phyloP scores from a whole-genome alignment of 2,113 vertebrate genomes.

The Labeo rohita region DNA sequence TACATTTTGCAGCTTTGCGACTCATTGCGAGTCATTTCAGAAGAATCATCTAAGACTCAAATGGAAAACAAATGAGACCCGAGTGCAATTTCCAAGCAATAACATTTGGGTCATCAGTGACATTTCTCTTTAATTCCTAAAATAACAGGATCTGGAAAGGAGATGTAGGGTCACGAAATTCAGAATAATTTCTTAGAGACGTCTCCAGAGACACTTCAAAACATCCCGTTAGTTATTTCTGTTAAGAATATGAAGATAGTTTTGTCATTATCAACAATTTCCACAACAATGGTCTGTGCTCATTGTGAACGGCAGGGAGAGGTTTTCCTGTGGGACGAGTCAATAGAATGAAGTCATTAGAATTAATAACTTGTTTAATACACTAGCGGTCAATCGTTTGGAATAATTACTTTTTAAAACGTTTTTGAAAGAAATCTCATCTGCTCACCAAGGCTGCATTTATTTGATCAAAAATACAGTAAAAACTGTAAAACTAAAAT shows the following conservation, averaged over 20 bases:
- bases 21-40: neutral
- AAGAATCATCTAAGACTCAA: neutral
- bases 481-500: neutral
- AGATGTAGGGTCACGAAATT: neutral
- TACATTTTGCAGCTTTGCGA: neutral
- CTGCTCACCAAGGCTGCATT: neutral
- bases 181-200: neutral
- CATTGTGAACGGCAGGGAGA: neutral
- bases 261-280: neutral
- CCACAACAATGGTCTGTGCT: neutral
- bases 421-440: neutral
- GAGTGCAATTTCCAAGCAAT: neutral
- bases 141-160: neutral
- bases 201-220: neutral
- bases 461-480: neutral
- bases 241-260: neutral
- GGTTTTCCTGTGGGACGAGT: neutral
- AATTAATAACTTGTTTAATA: neutral
- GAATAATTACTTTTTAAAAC: neutral
- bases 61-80: neutral
- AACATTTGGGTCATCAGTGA: constrained; percentile 7
- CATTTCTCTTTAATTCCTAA: constrained; percentile 8
- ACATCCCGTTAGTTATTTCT: constrained; percentile 3
- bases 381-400: neutral
- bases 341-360: neutral